Evolutionary conservation across 2,113 vertebrate genomes (phyloP).

Genomic region (Calidris pugnax): DNA sequence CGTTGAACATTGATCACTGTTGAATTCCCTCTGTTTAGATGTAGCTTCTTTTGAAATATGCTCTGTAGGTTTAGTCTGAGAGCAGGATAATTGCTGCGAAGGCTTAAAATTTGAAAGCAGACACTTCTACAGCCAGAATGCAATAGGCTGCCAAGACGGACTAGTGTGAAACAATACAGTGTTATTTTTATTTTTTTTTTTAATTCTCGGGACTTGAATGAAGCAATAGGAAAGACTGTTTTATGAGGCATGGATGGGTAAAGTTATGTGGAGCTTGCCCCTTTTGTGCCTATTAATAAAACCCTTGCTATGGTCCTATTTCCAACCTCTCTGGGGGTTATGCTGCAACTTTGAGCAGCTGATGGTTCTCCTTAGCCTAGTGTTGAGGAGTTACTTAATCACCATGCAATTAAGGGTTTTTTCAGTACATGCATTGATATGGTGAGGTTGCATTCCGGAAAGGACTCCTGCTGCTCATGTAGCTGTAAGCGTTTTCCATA

Average conservation of each 20-base stretch:
- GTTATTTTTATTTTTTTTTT: not conserved
- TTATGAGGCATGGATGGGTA: not conserved
- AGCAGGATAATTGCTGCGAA: not conserved
- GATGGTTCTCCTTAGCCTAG: not conserved
- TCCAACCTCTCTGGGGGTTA: not conserved
- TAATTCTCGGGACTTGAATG: not conserved
- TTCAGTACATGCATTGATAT: not conserved
- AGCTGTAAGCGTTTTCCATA: not conserved
- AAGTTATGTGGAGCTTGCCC: not conserved
- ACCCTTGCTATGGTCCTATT: not conserved
- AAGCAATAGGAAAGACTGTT: not conserved
- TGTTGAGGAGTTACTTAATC: not conserved
- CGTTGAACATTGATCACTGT: slow-evolving; percentile 18
- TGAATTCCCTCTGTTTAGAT: slow-evolving; percentile 51
- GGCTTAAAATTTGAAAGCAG: slow-evolving; percentile 34
- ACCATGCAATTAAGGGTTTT: not conserved
- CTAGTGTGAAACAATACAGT: not conserved
- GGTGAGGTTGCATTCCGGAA: not conserved
- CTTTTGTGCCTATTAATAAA: not conserved
- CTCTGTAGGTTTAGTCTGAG: slow-evolving; percentile 51
- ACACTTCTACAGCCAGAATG: not conserved
- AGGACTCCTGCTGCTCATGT: not conserved
- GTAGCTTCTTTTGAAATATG: slow-evolving; percentile 46
- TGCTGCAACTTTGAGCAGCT: not conserved
- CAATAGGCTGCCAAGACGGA: not conserved